Base-by-base conservation (phyloP, 2,113 vertebrate genomes). In the Nanorana parkeri region DNA sequence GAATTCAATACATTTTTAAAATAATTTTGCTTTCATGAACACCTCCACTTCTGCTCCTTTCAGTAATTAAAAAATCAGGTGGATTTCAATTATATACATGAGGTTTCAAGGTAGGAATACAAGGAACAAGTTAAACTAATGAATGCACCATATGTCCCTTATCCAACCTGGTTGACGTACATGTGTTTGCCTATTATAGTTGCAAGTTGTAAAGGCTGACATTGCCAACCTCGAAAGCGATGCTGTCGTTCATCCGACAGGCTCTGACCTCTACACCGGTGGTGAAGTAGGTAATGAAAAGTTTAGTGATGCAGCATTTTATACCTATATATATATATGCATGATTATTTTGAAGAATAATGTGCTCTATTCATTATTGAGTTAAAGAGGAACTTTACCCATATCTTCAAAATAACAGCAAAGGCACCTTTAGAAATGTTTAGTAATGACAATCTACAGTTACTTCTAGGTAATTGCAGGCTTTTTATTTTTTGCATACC, bases 161-260 rank as follows among this genome's bases (percentile, higher is more conserved):
- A 89, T 91, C 92, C 93, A 92, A 91, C 91, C 90, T 92, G 91
- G 93, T 96, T 96, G 94, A 96, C 94, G 90, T 91, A 90, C 93
- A 92, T 96, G 91, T 96, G 94, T 98, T 96, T 97, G 95, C 94
- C 93, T 96, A 92, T 96, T 92, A 94, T 98, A 99, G 98, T 98
- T 99, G 94, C 97, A 99, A 97, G 98, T 99, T 97, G 97, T 99
- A 92, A 96, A 96, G 94, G 97, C 97, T 94, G 97, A 99, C 95
- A 97, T 99, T 96, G 95, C 97, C 96, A 92, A 93, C 88, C 95
- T 99, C 93, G 96, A 96, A 93, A 98, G 97, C 94, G 98, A 99
- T 89, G 98, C 96, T 95, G 95, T 99, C 92, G 92, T 99, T 96
- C 98, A 99, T 94, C 98, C 98, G 92, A 99, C 98, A 96, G 98